Evolutionary conservation across 2,888 invertebrate species (phyloP), one percentile per base, ranked within the genome.

Genomic region (Athalia cordata): DNA sequence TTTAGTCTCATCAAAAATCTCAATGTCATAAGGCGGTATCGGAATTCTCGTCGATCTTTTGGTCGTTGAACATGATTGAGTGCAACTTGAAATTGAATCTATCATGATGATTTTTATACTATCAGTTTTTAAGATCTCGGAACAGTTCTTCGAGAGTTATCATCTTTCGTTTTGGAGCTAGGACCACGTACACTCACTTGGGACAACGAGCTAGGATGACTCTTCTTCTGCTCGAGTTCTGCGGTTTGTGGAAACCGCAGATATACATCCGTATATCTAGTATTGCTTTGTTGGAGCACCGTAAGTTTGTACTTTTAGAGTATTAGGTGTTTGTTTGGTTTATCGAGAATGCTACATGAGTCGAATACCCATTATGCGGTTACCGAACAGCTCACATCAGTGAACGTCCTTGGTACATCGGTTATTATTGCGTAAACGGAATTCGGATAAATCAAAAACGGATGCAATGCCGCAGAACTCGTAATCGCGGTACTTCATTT

Each of bases 391-490:
- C 72, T 59, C 72, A 72, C 59, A 59, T 13, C 57, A 13, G n/a
- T 59, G 59, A 59, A 72, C 29, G 72, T 72, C 72, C 72, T 72
- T 72, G 72, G 72, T n/a, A 52, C 72, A 59, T 72, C 72, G 59
- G 29, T 29, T 29, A 72, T 72, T 72, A 72, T 72, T 72, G 72
- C 72, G 72, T 13, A 72, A 72, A 72, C 57, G 57, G 72, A 72
- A 72, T 72, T 72, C 57, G 45, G 72, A 52, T 47, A 72, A 72
- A 72, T 72, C 59, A 59, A 29, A 29, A 72, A 45, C 72, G 72
- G 72, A 72, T 72, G 72, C 72, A 72, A 72, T 9, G 47, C 57
- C 59, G 59, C 72, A 72, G 57, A 15, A 11, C 72, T 59, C 72
- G 72, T 45, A 72, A 72, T 72, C 59, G 29, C 29, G 59, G 57